These are phyloP conservation scores for Leptoteleia sp. DNA, from an alignment of 1,140 invertebrate species.

Conservation along the genomic window DNA sequence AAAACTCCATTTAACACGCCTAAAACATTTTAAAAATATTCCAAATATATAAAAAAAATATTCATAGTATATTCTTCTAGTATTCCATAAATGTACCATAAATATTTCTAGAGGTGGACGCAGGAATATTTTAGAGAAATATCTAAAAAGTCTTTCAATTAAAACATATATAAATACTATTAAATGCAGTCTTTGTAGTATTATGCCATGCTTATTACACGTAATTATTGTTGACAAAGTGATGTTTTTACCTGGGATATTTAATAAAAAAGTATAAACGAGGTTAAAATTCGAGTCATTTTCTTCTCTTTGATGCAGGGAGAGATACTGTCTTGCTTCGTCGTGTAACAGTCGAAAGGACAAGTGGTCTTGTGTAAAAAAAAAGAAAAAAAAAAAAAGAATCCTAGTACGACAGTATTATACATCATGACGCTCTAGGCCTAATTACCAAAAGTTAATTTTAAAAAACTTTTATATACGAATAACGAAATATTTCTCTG, in stretches of 20 bases:
- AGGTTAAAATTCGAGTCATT: conserved; percentile 5
- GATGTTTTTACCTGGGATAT: conserved; percentile 1
- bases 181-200: neutral
- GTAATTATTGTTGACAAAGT: neutral
- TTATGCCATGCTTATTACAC: neutral
- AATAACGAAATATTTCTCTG: conserved; percentile 16
- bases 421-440: conserved; percentile 25
- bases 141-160: too few relatives aligned
- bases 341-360: conserved; percentile 14
- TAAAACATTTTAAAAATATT: too few relatives aligned
- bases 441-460: conserved; percentile 45
- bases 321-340: conserved; percentile 1
- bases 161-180: too few relatives aligned
- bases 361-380: conserved; percentile 27
- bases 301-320: conserved; percentile 2
- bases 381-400: too few relatives aligned
- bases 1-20: too few relatives aligned
- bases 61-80: too few relatives aligned
- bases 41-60: too few relatives aligned
- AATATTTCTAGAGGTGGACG: too few relatives aligned
- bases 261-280: conserved; percentile 6
- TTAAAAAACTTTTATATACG: conserved; percentile 8
- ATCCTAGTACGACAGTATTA: conserved; percentile 3
- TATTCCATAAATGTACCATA: too few relatives aligned
- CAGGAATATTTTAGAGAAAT: too few relatives aligned